A percentile compares a stretch with the other conserved stretches of the same genome.
Conservation (phyloP, 2,797 vertebrate species). For the Capromys pilorides region DNA sequence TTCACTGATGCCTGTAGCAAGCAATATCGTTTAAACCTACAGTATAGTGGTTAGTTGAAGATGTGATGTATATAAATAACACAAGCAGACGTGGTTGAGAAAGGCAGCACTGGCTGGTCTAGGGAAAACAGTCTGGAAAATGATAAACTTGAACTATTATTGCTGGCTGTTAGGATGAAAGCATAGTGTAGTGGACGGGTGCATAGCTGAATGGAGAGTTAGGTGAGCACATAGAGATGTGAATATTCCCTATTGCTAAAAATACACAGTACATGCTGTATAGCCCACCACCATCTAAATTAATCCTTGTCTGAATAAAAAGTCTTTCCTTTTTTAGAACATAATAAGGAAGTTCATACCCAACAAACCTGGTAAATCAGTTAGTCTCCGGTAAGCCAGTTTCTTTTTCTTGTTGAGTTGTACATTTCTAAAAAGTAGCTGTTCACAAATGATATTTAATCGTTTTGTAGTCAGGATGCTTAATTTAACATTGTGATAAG, state of each 20-base stretch:
- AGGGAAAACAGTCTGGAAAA: not conserved
- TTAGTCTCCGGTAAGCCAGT: not conserved
- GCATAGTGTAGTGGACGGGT: not conserved
- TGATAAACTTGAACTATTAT: not conserved
- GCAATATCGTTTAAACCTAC: not conserved
- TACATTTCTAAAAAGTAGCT: not conserved
- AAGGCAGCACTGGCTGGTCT: not conserved
- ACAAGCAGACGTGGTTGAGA: not conserved
- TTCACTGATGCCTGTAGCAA: not conserved
- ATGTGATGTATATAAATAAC: not conserved
- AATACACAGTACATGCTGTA: not conserved
- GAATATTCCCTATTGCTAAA: not conserved
- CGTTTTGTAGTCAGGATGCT: not conserved
- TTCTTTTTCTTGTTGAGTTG: not conserved
- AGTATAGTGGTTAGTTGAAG: not conserved
- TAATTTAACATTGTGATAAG: conserved; percentile 33
- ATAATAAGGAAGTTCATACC: not conserved
- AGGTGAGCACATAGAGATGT: not conserved
- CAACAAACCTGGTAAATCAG: too few species aligned
- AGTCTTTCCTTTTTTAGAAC: not conserved
- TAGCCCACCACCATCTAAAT: not conserved
- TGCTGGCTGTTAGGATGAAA: not conserved
- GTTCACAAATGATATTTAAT: conserved; percentile 1
- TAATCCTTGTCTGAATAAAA: not conserved
- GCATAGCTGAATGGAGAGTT: not conserved